phyloP scores from a whole-genome alignment of 1,140 invertebrate species.

The Bombus haemorrhoidalis region DNA sequence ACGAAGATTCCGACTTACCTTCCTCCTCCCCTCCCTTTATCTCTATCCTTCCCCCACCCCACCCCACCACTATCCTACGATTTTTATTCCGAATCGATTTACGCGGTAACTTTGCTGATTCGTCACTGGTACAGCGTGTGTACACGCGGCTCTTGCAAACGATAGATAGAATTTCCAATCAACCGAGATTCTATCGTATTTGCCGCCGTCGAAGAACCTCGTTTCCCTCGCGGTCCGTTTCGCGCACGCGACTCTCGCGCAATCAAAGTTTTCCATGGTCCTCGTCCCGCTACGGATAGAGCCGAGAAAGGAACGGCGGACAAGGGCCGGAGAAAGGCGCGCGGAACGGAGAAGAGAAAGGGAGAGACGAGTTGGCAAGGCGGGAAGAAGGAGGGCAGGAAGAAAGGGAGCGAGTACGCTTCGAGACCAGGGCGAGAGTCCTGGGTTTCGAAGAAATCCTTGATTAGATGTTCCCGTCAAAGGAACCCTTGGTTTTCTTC shows the following conservation, averaged over 20 bases:
- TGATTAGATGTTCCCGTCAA: slow-evolving; percentile 72
- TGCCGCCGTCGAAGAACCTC: neutral
- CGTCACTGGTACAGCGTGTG: slow-evolving; percentile 43
- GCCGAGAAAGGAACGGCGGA: neutral
- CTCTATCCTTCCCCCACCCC: too few relatives aligned
- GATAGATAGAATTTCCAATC: slow-evolving; percentile 58
- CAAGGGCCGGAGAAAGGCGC: neutral
- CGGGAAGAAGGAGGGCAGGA: neutral
- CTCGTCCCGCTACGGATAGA: slow-evolving; percentile 20
- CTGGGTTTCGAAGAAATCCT: slow-evolving; percentile 60
- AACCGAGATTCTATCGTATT: slow-evolving; percentile 29
- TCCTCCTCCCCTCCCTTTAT: fast-evolving
- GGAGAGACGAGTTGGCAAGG: neutral
- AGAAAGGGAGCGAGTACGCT: slow-evolving; percentile 10
- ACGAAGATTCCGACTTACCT: too few relatives aligned
- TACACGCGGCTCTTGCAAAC: slow-evolving; percentile 47
- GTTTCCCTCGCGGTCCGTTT: neutral
- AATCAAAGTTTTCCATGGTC: slow-evolving; percentile 65
- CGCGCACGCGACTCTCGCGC: slow-evolving; percentile 48
- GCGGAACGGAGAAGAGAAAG: neutral
- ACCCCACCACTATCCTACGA: too few relatives aligned
- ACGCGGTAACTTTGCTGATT: neutral
- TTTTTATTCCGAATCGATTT: neutral
- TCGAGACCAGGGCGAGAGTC: slow-evolving; percentile 42
- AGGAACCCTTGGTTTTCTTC: slow-evolving; percentile 53